Conservation (phyloP, 2,888 invertebrate genomes). For the Nemapogon koenigi region DNA sequence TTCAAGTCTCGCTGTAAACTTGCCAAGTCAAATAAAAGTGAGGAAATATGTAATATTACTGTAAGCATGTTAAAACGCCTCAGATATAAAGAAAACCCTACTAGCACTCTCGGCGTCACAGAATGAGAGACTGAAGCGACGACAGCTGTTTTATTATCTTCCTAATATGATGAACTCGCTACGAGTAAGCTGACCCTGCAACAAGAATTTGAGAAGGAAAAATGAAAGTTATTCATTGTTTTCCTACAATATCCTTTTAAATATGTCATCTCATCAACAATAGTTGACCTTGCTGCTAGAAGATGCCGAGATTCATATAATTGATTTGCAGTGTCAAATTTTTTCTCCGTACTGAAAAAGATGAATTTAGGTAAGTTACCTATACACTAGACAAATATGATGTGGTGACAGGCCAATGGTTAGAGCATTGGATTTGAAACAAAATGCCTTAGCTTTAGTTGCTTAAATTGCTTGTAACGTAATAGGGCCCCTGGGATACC, state of each 20-base stretch:
- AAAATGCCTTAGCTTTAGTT: too few relatives aligned
- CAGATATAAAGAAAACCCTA: background rate
- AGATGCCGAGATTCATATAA: background rate
- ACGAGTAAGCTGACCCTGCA: conserved; percentile 13
- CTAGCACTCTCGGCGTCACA: background rate
- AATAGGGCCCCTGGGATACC: too few relatives aligned
- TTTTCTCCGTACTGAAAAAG: background rate
- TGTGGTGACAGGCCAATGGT: background rate
- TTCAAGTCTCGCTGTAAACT: background rate
- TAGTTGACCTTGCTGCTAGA: background rate
- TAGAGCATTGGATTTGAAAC: too few relatives aligned
- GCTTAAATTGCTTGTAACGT: too few relatives aligned
- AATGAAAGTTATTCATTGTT: conserved; percentile 9
- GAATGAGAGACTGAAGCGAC: background rate
- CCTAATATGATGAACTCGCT: conserved; percentile 7
- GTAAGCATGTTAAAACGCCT: background rate
- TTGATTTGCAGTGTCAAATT: background rate
- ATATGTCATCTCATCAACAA: background rate
- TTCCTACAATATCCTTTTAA: background rate
- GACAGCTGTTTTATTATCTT: background rate
- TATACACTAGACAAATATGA: background rate
- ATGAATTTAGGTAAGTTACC: background rate
- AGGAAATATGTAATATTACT: background rate
- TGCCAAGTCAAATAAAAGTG: background rate
- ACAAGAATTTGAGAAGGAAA: conserved; percentile 13